Percentiles rank a stretch among this genome's conserved stretches.
These are phyloP conservation scores for Busseola fusca DNA, from an alignment of 2,888 invertebrate species.

Conservation along the genomic window DNA sequence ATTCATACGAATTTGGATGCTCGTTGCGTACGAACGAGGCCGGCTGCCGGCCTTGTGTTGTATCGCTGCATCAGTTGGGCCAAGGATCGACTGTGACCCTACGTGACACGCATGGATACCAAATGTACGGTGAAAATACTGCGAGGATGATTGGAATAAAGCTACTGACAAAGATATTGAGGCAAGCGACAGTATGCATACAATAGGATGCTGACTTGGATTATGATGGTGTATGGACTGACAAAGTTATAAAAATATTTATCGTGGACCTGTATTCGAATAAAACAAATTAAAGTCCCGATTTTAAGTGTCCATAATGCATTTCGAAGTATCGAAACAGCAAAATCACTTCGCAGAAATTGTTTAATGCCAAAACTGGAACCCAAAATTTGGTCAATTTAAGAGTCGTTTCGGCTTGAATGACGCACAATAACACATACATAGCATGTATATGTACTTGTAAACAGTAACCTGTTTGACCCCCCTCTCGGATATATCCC, in stretches of 20 bases:
- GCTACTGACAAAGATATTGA: conserved; percentile 21
- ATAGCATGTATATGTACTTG: conserved; percentile 33
- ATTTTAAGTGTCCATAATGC: conserved; percentile 38
- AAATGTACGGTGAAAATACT: conserved; percentile 59
- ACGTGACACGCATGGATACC: conserved; percentile 75
- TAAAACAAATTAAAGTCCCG: conserved; percentile 10
- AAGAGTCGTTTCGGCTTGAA: conserved; percentile 53
- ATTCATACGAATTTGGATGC: conserved; percentile 82
- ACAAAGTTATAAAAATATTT: background rate
- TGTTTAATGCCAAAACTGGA: conserved; percentile 48
- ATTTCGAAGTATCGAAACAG: conserved; percentile 32
- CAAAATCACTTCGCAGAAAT: conserved; percentile 52
- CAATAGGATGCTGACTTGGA: background rate
- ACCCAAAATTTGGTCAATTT: conserved; percentile 58
- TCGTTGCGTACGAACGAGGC: conserved; percentile 80
- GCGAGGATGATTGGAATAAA: conserved; percentile 22
- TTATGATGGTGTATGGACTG: background rate
- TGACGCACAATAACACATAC: conserved; percentile 56
- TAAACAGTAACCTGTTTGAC: conserved; percentile 59
- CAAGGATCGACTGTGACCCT: conserved; percentile 76
- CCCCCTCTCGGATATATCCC: conserved; percentile 45
- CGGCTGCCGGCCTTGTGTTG: conserved; percentile 78
- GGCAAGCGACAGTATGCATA: background rate
- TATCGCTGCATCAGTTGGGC: conserved; percentile 78
- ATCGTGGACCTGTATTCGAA: background rate